Conservation (phyloP, 2,113 vertebrate species). For the Dendrocopos noguchii region DNA sequence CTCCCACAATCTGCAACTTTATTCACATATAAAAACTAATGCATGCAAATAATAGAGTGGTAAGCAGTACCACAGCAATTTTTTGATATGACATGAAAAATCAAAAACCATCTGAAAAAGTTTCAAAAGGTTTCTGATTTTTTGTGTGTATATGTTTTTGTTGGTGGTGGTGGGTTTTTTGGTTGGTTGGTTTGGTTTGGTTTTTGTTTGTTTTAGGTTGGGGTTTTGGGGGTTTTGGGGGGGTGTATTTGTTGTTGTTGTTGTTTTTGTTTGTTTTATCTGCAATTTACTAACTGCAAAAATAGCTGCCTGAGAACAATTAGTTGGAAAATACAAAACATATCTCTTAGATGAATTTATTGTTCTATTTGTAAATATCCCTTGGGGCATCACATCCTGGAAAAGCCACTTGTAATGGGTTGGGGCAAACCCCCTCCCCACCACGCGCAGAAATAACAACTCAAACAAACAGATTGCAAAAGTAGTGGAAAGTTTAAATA, state of each 20-base stretch:
- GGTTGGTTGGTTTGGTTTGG: neutral
- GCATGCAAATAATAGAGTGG: neutral
- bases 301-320: slow-evolving; percentile 68
- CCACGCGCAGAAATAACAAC: too few species aligned
- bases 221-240: neutral
- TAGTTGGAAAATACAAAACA: slow-evolving; percentile 43
- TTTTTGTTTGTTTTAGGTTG: neutral
- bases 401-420: too few species aligned
- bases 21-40: neutral
- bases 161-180: neutral
- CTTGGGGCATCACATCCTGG: slow-evolving; percentile 56
- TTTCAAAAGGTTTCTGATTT: slow-evolving; percentile 33
- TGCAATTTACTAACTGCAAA: slow-evolving; percentile 54
- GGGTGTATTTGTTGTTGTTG: too few species aligned
- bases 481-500: too few species aligned
- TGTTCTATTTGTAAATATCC: slow-evolving; percentile 72
- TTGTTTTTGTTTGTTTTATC: neutral
- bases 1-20: neutral
- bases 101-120: neutral
- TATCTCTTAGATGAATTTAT: slow-evolving; percentile 62
- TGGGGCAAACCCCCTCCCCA: too few species aligned
- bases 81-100: neutral
- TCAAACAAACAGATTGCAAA: too few species aligned
- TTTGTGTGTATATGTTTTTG: neutral
- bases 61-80: neutral